phyloP scores from a whole-genome alignment of 1,140 invertebrate genomes.

The Bombus turneri region DNA sequence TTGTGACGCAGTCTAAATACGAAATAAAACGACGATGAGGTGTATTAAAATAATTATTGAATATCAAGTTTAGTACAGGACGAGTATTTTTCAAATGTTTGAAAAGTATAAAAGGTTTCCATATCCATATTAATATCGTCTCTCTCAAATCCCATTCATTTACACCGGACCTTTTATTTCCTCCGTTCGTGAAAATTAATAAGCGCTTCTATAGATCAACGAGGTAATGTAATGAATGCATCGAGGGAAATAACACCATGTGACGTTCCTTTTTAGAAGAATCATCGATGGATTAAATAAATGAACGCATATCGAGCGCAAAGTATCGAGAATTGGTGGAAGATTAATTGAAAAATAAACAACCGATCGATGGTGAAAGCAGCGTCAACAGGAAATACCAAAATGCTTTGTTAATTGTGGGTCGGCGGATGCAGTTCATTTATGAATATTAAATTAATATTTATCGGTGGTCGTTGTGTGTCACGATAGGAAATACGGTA shows the following conservation, averaged over 20 bases:
- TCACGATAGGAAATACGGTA: not conserved
- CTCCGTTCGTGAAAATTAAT: not conserved
- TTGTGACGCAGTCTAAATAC: no score
- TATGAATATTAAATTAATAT: not conserved
- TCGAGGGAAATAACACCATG: not conserved
- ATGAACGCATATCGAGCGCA: not conserved
- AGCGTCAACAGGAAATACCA: not conserved
- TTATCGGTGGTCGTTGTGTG: not conserved
- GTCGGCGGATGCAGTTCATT: not conserved
- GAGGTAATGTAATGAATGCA: not conserved
- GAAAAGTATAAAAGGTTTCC: not conserved
- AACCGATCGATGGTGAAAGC: not conserved
- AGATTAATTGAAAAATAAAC: not conserved
- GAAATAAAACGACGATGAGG: no score
- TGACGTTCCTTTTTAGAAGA: no score
- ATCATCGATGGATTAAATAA: not conserved
- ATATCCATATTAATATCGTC: not conserved
- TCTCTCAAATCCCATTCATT: not conserved
- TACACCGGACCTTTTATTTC: not conserved
- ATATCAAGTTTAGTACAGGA: no score
- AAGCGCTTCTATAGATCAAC: not conserved
- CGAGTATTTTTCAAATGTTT: not conserved
- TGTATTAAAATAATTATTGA: no score
- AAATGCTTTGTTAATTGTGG: not conserved
- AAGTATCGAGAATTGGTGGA: not conserved